Conservation (phyloP, 2,888 invertebrate species). For the Epinotia bilunana region DNA sequence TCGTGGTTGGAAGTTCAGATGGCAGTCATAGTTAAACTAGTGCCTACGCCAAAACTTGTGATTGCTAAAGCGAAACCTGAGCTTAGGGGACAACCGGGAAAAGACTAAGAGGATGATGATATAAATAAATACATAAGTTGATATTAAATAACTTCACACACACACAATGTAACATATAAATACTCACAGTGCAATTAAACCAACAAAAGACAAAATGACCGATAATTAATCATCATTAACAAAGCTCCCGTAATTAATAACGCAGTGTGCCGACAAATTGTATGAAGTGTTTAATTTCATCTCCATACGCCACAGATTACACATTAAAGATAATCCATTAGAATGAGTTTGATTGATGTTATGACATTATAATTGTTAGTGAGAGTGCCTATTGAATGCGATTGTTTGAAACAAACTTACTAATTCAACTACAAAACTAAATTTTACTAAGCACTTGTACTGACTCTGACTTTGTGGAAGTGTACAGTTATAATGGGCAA, state of each 20-base stretch:
- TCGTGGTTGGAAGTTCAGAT: no score
- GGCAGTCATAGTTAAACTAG: no score
- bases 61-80: no score
- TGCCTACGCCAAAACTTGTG: no score
- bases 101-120: no score
- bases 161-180: background rate
- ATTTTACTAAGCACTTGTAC: background rate
- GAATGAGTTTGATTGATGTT: conserved; percentile 37
- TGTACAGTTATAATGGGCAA: conserved; percentile 1
- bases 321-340: conserved; percentile 35
- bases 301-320: conserved; percentile 27
- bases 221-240: conserved; percentile 38
- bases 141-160: background rate
- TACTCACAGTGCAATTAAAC: background rate
- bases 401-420: conserved; percentile 5
- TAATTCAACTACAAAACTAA: background rate
- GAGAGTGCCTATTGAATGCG: conserved; percentile 25
- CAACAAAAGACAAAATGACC: conserved; percentile 3
- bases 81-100: no score
- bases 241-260: conserved; percentile 31
- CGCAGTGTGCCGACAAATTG: conserved; percentile 6
- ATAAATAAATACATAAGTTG: background rate
- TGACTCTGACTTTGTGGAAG: background rate
- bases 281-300: conserved; percentile 17
- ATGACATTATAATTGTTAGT: conserved; percentile 37